Evolutionary conservation across 2,888 invertebrate species (phyloP).

Genomic region (Caenorhabditis doughertyi): DNA sequence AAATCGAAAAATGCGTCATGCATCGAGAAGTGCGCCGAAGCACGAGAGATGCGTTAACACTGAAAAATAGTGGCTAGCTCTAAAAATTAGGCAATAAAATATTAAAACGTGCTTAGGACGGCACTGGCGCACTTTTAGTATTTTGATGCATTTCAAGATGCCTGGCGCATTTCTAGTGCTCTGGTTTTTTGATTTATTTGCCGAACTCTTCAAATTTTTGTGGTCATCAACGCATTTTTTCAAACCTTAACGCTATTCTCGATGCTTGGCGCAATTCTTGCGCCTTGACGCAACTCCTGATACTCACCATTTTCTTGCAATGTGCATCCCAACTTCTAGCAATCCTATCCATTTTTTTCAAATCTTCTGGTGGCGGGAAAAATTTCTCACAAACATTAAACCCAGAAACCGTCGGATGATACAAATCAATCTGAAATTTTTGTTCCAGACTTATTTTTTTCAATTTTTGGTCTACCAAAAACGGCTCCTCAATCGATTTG

Average conservation of each 20-base stretch:
- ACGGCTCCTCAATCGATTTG: conserved; percentile 55
- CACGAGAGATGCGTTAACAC: neutral
- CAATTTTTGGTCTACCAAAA: conserved; percentile 35
- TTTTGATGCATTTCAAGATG: neutral
- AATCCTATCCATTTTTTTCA: conserved; percentile 37
- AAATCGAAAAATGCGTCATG: conserved; percentile 2
- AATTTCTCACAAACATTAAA: conserved; percentile 51
- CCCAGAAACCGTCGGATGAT: conserved; percentile 54
- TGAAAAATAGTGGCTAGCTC: neutral
- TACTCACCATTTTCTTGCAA: conserved; percentile 47
- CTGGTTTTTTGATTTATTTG: neutral
- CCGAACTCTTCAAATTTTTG: too few relatives aligned
- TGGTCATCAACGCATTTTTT: too few relatives aligned
- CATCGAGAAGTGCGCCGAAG: conserved; percentile 7
- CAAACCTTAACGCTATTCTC: neutral
- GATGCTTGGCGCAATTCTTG: neutral
- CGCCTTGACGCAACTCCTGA: neutral
- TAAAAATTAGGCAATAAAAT: neutral
- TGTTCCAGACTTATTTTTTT: neutral
- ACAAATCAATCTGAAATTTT: conserved; percentile 42
- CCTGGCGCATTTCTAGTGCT: neutral
- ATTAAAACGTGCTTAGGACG: neutral
- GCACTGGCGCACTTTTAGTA: neutral
- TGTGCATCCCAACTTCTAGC: conserved; percentile 58
- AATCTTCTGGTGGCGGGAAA: conserved; percentile 42